phyloP scores from a whole-genome alignment of 2,888 invertebrate genomes.

The Tryphoninae sp. region DNA sequence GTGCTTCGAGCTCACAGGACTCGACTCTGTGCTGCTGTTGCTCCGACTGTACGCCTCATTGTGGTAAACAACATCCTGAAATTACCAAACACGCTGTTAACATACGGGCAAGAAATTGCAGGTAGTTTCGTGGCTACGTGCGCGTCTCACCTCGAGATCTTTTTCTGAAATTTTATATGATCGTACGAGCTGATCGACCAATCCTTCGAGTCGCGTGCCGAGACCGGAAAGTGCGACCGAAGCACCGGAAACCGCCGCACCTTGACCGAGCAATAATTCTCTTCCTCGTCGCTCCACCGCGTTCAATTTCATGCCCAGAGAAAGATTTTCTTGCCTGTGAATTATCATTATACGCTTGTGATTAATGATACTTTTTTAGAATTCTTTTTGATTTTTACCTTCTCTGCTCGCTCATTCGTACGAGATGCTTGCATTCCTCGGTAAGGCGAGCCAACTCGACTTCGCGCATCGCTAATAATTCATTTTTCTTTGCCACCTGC shows the following conservation, averaged over 20 bases:
- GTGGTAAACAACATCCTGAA: slow-evolving; percentile 89
- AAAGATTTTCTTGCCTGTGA: slow-evolving; percentile 85
- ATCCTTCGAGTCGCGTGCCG: slow-evolving; percentile 86
- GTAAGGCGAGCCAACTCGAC: slow-evolving; percentile 85
- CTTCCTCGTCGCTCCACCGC: slow-evolving; percentile 85
- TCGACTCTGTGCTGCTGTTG: slow-evolving; percentile 87
- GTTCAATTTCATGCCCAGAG: slow-evolving; percentile 85
- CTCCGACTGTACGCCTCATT: slow-evolving; percentile 89
- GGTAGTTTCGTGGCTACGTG: slow-evolving; percentile 5
- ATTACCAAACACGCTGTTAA: slow-evolving; percentile 43
- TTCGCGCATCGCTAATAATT: slow-evolving; percentile 81
- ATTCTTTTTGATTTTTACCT: slow-evolving; percentile 81
- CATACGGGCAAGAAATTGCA: background rate
- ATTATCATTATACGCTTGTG: background rate
- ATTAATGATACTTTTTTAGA: slow-evolving; percentile 15
- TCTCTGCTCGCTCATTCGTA: slow-evolving; percentile 90
- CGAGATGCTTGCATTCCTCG: slow-evolving; percentile 90
- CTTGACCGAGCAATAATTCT: slow-evolving; percentile 87
- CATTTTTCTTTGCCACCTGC: slow-evolving; percentile 77
- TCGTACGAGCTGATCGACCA: slow-evolving; percentile 88
- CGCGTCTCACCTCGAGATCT: slow-evolving; percentile 85
- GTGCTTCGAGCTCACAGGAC: slow-evolving; percentile 82
- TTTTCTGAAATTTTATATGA: slow-evolving; percentile 90
- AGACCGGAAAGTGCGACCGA: slow-evolving; percentile 87
- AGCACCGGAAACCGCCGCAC: slow-evolving; percentile 87